A percentile compares a stretch with the other conserved stretches of the same genome.
These are phyloP conservation scores for Phaethon lepturus DNA, from an alignment of 2,113 vertebrate species.

Conservation along the genomic window DNA sequence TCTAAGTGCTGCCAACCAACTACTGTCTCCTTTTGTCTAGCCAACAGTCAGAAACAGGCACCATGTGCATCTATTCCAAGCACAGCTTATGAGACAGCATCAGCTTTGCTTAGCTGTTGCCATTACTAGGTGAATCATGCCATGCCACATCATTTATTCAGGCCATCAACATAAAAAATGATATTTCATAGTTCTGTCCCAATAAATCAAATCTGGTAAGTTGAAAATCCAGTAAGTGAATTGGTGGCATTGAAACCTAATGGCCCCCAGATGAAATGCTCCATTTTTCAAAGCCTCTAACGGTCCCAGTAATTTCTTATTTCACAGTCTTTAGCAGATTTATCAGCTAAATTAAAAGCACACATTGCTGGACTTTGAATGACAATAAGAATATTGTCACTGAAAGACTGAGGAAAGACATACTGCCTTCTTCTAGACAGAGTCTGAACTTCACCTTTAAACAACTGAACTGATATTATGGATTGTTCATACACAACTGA, in stretches of 20 bases:
- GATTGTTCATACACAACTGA: neutral
- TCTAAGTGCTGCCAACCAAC: neutral
- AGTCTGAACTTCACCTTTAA: neutral
- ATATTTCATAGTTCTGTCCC: neutral
- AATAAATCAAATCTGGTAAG: neutral
- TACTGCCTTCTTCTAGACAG: neutral
- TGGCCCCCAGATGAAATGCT: neutral
- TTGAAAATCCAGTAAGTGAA: neutral
- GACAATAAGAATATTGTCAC: neutral
- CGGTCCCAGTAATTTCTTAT: neutral
- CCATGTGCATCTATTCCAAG: neutral
- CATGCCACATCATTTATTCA: neutral
- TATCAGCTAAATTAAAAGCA: conserved; percentile 17
- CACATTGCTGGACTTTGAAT: neutral
- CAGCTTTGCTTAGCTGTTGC: neutral
- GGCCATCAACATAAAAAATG: neutral
- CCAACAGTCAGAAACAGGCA: neutral
- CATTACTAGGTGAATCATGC: neutral
- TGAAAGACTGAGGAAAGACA: neutral
- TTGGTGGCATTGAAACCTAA: neutral
- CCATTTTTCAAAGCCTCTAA: conserved; percentile 7
- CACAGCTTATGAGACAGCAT: neutral
- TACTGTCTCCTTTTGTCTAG: neutral
- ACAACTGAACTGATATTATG: neutral
- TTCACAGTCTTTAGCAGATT: neutral